Evolutionary conservation across 2,113 vertebrate genomes (phyloP).

Genomic region (Paradoxurus hermaphroditus): DNA sequence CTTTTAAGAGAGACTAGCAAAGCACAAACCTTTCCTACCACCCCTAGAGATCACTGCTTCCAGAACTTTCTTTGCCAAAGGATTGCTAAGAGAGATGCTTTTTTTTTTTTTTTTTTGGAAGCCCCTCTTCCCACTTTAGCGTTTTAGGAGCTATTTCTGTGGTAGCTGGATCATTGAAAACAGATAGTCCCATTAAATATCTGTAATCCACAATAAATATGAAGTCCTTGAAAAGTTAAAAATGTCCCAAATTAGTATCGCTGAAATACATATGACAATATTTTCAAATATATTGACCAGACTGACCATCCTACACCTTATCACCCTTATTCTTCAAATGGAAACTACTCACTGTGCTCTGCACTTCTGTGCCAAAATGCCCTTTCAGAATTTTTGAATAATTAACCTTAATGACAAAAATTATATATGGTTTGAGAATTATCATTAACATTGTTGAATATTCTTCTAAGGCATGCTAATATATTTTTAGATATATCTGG

Average conservation of each 20-base stretch:
- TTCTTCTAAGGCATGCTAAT: not conserved
- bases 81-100: not conserved
- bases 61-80: not conserved
- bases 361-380: not conserved
- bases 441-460: not conserved
- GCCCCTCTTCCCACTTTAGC: not conserved
- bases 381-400: not conserved
- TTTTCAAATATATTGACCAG: slow-evolving; percentile 31
- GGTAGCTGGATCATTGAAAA: not conserved
- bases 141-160: not conserved
- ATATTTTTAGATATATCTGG: not conserved
- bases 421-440: not conserved
- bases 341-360: not conserved
- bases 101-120: not conserved
- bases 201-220: not conserved
- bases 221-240: slow-evolving; percentile 36
- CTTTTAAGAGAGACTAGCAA: slow-evolving; percentile 3
- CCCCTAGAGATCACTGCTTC: not conserved
- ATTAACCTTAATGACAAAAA: not conserved
- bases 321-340: not conserved
- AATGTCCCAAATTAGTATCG: slow-evolving; percentile 29
- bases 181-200: not conserved
- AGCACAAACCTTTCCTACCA: not conserved
- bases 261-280: not conserved
- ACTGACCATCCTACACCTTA: not conserved